Base-by-base conservation (phyloP, 2,113 vertebrate species). In the Dendrocopos noguchii region DNA sequence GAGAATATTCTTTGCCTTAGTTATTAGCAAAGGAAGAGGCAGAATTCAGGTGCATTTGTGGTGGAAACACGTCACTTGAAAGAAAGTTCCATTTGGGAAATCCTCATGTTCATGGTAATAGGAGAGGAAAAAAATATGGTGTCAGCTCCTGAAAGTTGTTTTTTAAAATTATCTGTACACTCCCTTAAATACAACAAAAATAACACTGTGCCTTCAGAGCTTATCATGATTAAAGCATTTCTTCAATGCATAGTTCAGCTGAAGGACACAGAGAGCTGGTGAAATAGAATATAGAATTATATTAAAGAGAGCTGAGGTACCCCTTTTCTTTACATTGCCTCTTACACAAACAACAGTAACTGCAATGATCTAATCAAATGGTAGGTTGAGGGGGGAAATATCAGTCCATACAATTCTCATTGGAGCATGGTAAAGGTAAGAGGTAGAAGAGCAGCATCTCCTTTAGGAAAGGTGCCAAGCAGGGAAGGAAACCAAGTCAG, bases 321-420 rank as follows among this genome's bases (percentile, higher is more conserved):
- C 47, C 67, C 11, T 33, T 75, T 85, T 22, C 18, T 63, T 82
- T 89, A 14, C 65, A 16, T 52, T 60, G 9, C 16, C 28, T 79
- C 20, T 68, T 73, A 57, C 6, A 18, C 9, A 31, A 86, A 44
- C 28, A 79, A 13, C 3, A 20, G 20, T 66, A 53, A 50, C 57
- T 36, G 33, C 61, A 50, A 1, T 24, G 4, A 24, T 71, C 21
- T 71, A 63, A 83, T 61, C 10, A 56, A 68, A 39, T 53, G 7
- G 15, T 55, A 52, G 29, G 19, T 18, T 22, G 42, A 77, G 52
- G 36, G 31, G 42, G 18, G 52, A 77, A 55, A 24, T 76, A 20
- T 50, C 0, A 0, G 53, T 79, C 24, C 6, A 3, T 53, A 33
- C 52, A 74, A n/a, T 18, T 78, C 34, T 84, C 29, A 8, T 1